Conservation (phyloP, 2,113 vertebrate genomes). For the Axis porcinus region DNA sequence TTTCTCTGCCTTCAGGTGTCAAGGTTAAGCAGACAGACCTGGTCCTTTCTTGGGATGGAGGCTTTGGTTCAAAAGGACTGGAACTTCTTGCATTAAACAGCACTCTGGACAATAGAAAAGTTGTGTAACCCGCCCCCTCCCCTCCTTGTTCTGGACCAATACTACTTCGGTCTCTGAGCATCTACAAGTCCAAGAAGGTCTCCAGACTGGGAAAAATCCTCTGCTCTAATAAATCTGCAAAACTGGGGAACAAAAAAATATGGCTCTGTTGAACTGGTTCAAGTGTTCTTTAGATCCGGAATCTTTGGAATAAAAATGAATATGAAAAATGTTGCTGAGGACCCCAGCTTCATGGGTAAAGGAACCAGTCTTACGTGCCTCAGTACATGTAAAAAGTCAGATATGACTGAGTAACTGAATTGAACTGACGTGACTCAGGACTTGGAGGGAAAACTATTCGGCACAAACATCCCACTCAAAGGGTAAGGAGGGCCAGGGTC, state of each 20-base stretch:
- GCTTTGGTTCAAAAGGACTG: not conserved
- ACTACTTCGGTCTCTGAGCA: not conserved
- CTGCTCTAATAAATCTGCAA: too few relatives aligned
- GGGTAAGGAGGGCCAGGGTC: not conserved
- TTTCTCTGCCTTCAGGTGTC: not conserved
- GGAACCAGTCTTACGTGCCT: accelerated
- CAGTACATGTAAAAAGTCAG: not conserved
- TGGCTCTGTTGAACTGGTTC: not conserved
- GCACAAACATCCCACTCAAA: not conserved
- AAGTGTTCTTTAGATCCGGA: not conserved
- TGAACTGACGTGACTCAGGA: not conserved
- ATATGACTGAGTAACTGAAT: not conserved
- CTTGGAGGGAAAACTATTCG: accelerated
- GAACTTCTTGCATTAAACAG: not conserved
- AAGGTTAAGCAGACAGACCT: not conserved
- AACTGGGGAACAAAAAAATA: not conserved
- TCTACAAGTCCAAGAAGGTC: not conserved
- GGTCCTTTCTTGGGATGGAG: not conserved
- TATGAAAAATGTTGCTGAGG: not conserved
- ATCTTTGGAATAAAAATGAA: slow-evolving; percentile 11
- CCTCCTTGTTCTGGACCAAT: not conserved
- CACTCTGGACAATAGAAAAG: not conserved
- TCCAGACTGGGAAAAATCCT: not conserved
- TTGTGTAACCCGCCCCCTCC: accelerated
- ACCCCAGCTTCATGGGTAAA: not conserved